Evolutionary conservation across 2,888 invertebrate genomes (phyloP), one percentile per base, ranked within the genome.

Genomic region (Hydroisotoma schaefferi): DNA sequence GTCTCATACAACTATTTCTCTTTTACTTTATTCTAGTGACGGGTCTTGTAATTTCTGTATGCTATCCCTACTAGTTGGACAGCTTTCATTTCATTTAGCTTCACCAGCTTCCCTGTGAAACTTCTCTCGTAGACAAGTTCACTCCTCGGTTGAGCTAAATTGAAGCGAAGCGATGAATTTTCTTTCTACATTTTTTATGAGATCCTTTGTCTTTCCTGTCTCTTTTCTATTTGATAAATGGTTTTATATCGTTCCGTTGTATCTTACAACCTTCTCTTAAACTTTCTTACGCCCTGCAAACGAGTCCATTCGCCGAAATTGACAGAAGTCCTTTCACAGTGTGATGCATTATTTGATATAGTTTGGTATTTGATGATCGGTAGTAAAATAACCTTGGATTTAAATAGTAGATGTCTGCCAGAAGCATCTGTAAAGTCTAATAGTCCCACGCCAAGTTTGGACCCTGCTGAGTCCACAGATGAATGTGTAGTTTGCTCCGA

Each of bases 401-500:
- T 20, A 20, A 15, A 33, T 15, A 15, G 33, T 6, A 33, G 33
- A 40, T 18, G 40, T 61, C 68, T 65, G 55, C 63, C 44, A 44
- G 72, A 69, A 62, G 72, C 65, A 47, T 64, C 61, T 44, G 59
- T 58, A 2, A 72, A 70, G 57, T 60, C 70, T 15, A 65, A 69
- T 26, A 72, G 72, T 40, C 72, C 72, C 25, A 69, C 72, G 33
- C 72, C 72, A 15, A 72, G 70, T 59, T 57, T 72, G 59, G 72
- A 72, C 48, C 66, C 65, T 10, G 76, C 76, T 67, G 79, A 80
- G 38, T 82, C 85, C 0, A 81, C 88, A 64, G 93, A 94, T 75
- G 95, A 95, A 78, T 95, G 95, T 77, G 84, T 95, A 75, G 91
- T 95, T 55, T 97, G 95, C 77, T 94, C 94, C 0, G 94, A 95